These are phyloP conservation scores for Leucoraja ocellata DNA, from an alignment of 2,797 vertebrate genomes.

Conservation along the genomic window DNA sequence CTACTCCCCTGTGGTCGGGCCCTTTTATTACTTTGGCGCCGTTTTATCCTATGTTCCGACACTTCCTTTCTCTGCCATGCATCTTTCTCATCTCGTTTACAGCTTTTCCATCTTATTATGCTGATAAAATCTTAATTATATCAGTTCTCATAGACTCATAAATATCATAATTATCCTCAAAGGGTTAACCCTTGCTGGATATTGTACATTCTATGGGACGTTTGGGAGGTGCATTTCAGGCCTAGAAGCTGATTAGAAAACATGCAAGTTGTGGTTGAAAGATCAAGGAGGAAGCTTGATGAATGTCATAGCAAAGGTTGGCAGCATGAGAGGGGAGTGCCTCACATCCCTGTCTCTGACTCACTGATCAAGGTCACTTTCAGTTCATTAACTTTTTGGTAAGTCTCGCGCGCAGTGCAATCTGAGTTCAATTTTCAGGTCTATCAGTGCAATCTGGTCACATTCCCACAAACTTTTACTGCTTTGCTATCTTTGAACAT, in stretches of 20 bases:
- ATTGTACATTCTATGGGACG: slow-evolving; percentile 61
- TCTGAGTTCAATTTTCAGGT: slow-evolving; percentile 32
- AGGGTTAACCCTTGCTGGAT: slow-evolving; percentile 45
- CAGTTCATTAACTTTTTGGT: slow-evolving; percentile 72
- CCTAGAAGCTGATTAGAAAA: slow-evolving; percentile 68
- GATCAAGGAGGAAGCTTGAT: slow-evolving; percentile 93
- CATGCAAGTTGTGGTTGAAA: slow-evolving; percentile 86
- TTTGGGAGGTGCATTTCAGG: slow-evolving; percentile 64
- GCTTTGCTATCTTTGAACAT: slow-evolving; percentile 30
- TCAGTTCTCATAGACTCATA: neutral
- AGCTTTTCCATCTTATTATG: neutral
- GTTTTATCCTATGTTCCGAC: neutral
- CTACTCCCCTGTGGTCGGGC: neutral
- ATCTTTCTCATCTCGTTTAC: neutral
- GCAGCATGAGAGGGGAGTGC: slow-evolving; percentile 57
- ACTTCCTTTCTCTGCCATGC: neutral
- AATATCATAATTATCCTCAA: slow-evolving; percentile 32
- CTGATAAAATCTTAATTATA: neutral
- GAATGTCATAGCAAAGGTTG: slow-evolving; percentile 73
- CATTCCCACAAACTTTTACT: slow-evolving; percentile 34
- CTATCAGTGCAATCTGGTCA: slow-evolving; percentile 34
- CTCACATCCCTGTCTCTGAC: slow-evolving; percentile 59
- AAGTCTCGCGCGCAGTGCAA: slow-evolving; percentile 25
- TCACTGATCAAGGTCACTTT: slow-evolving; percentile 75
- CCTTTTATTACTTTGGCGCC: neutral